Evolutionary conservation across 2,888 invertebrate genomes (phyloP), one percentile per base, ranked within the genome.

Genomic region (Mythimna ferrago): DNA sequence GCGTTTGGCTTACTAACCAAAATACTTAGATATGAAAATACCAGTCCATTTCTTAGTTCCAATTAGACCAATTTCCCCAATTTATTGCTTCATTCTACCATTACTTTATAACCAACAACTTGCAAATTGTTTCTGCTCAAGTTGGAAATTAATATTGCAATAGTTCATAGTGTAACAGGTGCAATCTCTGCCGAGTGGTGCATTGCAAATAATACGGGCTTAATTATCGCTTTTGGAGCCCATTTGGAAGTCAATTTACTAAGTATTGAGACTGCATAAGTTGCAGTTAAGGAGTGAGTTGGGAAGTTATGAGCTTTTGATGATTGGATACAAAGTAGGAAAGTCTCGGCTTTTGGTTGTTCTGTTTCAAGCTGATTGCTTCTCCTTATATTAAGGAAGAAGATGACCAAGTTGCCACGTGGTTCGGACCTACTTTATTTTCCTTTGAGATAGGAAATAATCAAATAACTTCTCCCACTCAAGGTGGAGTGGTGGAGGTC

Each of bases 151-250:
- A 82, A 79, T 82, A 71, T 26, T 38, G 64, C 77, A 66, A 71
- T 77, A 78, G 67, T 79, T 78, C 67, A 67, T n/a, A 66, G 66
- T 3, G 79, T 79, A 79, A 78, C 79, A 79, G 82, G 82, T 79
- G 79, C 79, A 79, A 54, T 66, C 41, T n/a, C 41, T 11, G n/a
- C 61, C 57, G 14, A 71, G 51, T 66, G 54, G 51, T 38, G 78
- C 62, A 68, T 67, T 58, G 79, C 73, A 79, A 74, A 82, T 69
- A 82, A 79, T 53, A 60, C 57, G 35, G 26, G 70, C 61, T 73
- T 82, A 82, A 82, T 73, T 73, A 78, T 80, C 16, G 74, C 69
- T 57, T 70, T 44, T 10, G 26, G 32, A 61, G 38, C 26, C 66
- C 64, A 65, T 70, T 73, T 61, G 61, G 41, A n/a, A 69, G 56